phyloP scores from a whole-genome alignment of 2,888 invertebrate species.

The Buathra laborator region DNA sequence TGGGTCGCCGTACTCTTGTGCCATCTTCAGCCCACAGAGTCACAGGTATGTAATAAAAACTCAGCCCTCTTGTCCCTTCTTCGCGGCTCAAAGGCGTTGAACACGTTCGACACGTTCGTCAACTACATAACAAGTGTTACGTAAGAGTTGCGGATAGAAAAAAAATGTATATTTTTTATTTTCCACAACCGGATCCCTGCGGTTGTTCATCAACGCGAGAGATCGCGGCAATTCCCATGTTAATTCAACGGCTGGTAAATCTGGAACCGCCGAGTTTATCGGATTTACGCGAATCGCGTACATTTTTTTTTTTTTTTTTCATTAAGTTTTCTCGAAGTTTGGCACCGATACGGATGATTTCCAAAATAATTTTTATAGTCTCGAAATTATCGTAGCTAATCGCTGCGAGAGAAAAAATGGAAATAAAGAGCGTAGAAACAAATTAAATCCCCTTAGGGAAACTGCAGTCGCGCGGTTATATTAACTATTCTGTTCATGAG shows the following conservation, averaged over 20 bases:
- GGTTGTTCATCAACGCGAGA: constrained; percentile 25
- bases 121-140: constrained; percentile 18
- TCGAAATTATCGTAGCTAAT: too few species aligned
- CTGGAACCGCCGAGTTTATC: too few species aligned
- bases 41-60: constrained; percentile 87
- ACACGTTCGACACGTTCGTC: neutral
- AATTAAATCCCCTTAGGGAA: constrained; percentile 31
- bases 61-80: constrained; percentile 19
- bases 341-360: too few species aligned
- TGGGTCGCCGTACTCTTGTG: constrained; percentile 89
- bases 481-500: constrained; percentile 57
- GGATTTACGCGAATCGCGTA: too few species aligned
- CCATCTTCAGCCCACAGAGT: constrained; percentile 87
- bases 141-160: constrained; percentile 7
- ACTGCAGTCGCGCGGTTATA: constrained; percentile 18
- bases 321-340: too few species aligned
- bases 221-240: constrained; percentile 40
- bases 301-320: too few species aligned
- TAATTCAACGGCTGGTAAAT: neutral
- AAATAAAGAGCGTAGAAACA: constrained; percentile 20
- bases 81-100: neutral
- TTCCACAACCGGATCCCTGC: constrained; percentile 35
- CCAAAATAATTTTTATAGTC: too few species aligned
- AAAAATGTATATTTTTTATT: constrained; percentile 30
- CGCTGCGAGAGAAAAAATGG: neutral